Conservation (phyloP, 2,797 vertebrate genomes). For the Chelon auratus region DNA sequence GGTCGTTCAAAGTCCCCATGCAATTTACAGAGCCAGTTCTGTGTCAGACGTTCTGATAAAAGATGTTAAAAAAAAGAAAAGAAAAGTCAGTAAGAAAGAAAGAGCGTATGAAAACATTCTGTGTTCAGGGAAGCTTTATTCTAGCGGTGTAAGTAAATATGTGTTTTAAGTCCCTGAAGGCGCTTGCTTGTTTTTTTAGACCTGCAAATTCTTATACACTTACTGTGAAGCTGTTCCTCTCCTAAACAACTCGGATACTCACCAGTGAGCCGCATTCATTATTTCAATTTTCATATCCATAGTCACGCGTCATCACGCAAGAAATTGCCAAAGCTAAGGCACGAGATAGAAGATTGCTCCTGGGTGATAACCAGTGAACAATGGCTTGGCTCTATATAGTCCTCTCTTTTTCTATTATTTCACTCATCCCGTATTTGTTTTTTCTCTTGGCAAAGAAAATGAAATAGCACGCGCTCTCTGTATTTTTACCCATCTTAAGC, state of each 20-base stretch:
- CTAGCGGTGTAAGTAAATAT: not conserved
- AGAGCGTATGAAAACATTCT: too few relatives aligned
- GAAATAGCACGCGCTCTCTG: not conserved
- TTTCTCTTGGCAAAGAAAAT: not conserved
- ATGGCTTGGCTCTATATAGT: not conserved
- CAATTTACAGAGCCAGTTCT: not conserved
- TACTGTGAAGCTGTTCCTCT: not conserved
- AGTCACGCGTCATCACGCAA: not conserved
- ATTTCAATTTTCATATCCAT: not conserved
- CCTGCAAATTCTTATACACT: not conserved
- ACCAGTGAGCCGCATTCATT: not conserved
- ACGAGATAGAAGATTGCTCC: not conserved
- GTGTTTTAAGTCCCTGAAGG: not conserved
- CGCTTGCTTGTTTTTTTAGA: slow-evolving; percentile 1
- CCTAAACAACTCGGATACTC: not conserved
- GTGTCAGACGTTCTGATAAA: slow-evolving; percentile 6
- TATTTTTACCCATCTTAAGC: not conserved
- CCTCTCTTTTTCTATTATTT: not conserved
- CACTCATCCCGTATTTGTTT: not conserved
- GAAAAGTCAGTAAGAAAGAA: not conserved
- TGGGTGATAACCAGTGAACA: slow-evolving; percentile 1
- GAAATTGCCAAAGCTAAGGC: not conserved
- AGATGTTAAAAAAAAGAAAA: not conserved
- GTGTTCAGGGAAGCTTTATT: too few relatives aligned
- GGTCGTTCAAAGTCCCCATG: not conserved